Evolutionary conservation across 2,113 vertebrate species (phyloP), one percentile per base, ranked within the genome.

Genomic region (Myanophis thanlyinensis): DNA sequence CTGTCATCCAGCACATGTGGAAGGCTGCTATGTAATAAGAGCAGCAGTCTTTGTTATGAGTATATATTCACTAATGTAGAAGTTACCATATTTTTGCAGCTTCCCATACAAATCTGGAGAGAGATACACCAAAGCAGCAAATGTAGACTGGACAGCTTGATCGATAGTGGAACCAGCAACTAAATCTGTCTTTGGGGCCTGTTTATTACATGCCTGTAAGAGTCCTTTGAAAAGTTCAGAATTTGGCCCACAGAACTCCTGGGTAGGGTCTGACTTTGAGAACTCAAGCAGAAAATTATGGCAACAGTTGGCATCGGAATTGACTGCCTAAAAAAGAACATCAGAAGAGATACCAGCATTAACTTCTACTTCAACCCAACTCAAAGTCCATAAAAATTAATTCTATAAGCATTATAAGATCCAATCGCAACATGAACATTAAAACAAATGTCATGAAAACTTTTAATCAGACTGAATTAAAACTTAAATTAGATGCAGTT

Each of bases 41-140:
- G 89, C 93, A 95, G 95, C 95, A 96, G 94, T 87, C 97, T 97
- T 95, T 95, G 92, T 95, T 97, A 97, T 90, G 97, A 97, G 97
- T 96, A 96, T 54, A 97, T 56, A 90, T 44, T 97, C 96, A 96
- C 97, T 97, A 97, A 97, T 96, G 96, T 97, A 96, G 94, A 92
- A 98, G 96, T 98, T 98, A 99, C 99, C 99, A 95, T 98, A 98
- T 97, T 94, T 98, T 93, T 97, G 98, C 93, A 99, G 98, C 95
- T 98, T 98, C 93, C 98, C 97, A 97, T 97, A 98, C 93, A 99
- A 98, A 93, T 98, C 98, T 93, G 99, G 98, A 92, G 98, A 98
- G 97, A 99, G 98, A 98, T 99, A 99, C 93, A 99, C 97, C 98
- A 99, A 98, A 96, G 98, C 98, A 80, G 99, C 98, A 99, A 99